Evolutionary conservation across 2,888 invertebrate genomes (phyloP), one percentile per base, ranked within the genome.

Genomic region (Microctonus hyperodae): DNA sequence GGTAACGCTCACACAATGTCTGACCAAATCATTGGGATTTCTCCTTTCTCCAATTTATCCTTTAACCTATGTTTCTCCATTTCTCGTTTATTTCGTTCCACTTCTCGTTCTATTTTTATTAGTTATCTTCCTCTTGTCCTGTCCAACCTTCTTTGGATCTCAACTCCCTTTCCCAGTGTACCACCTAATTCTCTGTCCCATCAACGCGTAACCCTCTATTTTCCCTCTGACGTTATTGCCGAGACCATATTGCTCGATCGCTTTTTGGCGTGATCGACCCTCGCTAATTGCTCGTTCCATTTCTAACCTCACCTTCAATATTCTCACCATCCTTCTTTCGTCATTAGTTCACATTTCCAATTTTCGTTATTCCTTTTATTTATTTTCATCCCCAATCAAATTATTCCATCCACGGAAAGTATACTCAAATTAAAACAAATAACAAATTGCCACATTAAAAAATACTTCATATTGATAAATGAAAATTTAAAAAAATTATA

Each of bases 121-220:
- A 31, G 11, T 20, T 13, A 13, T 20, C 37, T 10, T 16, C 20
- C 37, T 31, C n/a, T 10, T 11, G 37, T 23, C 7, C 35, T n/a
- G 13, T 28, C 16, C 53, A 25, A 25, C 2, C 53, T 23, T 16
- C 9, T 25, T 28, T 28, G 11, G 28, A 56, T 33, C 33, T 20
- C 56, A 20, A 20, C 56, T 51, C 55, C 44, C 55, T 65, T 25
- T 71, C 69, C 69, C 67, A 69, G 63, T 70, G 74, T n/a, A n/a
- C 75, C 73, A 76, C 77, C 78, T 76, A 79, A 77, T 75, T 71
- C 70, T 63, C 68, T 71, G 71, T 72, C 74, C 73, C 74, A 73
- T 73, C 72, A 71, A 70, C 66, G 67, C 53, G 65, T 55, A 64
- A 67, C 67, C 69, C 64, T 67, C 72, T 69, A 69, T 64, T 55